Conservation (phyloP, 2,797 vertebrate species). For the Bradypodion pumilum region DNA sequence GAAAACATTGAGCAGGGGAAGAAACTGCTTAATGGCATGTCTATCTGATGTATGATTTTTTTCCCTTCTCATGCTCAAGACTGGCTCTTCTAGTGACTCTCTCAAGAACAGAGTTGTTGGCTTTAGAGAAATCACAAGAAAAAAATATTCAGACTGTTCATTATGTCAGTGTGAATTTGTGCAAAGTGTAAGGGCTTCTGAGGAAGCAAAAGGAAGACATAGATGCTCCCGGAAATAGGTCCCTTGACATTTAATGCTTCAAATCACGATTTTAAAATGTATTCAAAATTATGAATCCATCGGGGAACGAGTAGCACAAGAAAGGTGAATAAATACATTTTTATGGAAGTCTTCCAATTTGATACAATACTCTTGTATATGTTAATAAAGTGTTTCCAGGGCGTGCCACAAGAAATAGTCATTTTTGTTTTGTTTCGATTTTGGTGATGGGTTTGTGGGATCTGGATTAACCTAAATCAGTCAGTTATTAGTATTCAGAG, state of each 20-base stretch:
- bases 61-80: neutral
- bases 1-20: neutral
- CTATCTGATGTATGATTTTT: neutral
- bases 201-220: neutral
- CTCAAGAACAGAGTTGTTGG: neutral
- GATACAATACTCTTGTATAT: conserved; percentile 16
- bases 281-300: conserved; percentile 25
- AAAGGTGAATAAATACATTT: conserved; percentile 32
- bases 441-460: conserved; percentile 9
- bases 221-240: conserved; percentile 6
- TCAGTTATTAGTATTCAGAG: conserved; percentile 18
- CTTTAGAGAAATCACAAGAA: neutral
- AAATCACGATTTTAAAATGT: conserved; percentile 10
- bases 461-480: conserved; percentile 26
- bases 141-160: conserved; percentile 19
- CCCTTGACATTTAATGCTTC: conserved; percentile 5
- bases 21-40: neutral
- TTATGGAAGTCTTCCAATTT: conserved; percentile 24
- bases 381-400: conserved; percentile 23
- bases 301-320: neutral
- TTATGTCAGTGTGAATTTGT: neutral
- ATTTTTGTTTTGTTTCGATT: neutral
- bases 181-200: neutral
- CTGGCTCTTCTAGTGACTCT: neutral
- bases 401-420: neutral